Conservation (phyloP, 2,888 invertebrate species). For the Sthenelais limicola region DNA sequence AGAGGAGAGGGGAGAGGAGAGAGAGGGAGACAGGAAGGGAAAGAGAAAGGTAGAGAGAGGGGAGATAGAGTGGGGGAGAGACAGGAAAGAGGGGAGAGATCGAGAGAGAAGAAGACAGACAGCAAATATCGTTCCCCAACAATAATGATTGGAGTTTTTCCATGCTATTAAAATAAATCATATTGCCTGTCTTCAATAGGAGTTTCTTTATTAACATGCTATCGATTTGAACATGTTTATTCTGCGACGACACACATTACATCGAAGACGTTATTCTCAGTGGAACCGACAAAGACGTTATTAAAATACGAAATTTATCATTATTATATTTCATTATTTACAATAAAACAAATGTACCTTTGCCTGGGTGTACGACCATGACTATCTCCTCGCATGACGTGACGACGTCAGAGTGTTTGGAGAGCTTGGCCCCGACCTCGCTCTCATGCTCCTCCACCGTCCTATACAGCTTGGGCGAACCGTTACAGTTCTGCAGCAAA, state of each 20-base stretch:
- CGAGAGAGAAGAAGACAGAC: background rate
- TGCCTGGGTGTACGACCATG: constrained; percentile 64
- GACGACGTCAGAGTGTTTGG: constrained; percentile 30
- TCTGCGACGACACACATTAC: no score
- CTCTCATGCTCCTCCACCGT: constrained; percentile 36
- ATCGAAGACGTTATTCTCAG: no score
- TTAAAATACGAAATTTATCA: no score
- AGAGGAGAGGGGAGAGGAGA: no score
- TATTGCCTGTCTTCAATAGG: no score
- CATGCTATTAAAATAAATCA: background rate
- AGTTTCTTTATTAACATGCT: constrained; percentile 1
- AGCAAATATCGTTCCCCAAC: background rate
- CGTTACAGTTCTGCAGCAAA: no score
- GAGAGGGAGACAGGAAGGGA: no score
- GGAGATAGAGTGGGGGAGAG: no score
- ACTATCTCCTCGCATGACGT: constrained; percentile 60
- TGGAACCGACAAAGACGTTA: no score
- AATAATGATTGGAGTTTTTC: background rate
- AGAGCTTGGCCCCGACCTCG: constrained; percentile 43
- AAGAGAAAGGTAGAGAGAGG: no score
- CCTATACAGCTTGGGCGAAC: constrained; percentile 23
- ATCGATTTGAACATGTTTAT: no score
- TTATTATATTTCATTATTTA: background rate
- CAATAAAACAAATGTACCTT: constrained; percentile 54
- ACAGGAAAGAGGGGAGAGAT: no score